phyloP scores from a whole-genome alignment of 2,113 vertebrate species.

The Acanthochromis polyacanthus region DNA sequence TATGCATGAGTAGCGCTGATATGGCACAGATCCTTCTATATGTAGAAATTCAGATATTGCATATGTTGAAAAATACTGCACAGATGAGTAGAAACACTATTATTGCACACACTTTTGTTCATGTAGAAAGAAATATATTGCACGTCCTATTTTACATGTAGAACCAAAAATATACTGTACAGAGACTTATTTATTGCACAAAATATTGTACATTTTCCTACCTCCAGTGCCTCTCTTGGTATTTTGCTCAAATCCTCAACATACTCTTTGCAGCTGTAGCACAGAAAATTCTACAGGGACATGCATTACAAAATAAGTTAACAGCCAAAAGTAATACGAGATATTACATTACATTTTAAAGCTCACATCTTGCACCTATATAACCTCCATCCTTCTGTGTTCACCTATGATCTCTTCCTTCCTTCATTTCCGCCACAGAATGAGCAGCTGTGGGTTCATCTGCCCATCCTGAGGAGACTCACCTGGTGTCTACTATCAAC shows the following conservation, averaged over 20 bases:
- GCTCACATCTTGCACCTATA: constrained; percentile 16
- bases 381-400: constrained; percentile 5
- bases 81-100: too few relatives aligned
- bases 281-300: constrained; percentile 92
- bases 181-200: too few relatives aligned
- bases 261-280: constrained; percentile 94
- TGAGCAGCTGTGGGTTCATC: constrained; percentile 15
- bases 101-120: too few relatives aligned
- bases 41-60: too few relatives aligned
- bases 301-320: background rate
- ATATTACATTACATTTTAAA: background rate
- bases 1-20: too few relatives aligned
- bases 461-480: constrained; percentile 27
- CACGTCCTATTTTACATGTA: too few relatives aligned
- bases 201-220: constrained; percentile 70
- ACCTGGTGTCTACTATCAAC: constrained; percentile 30
- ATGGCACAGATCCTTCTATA: too few relatives aligned
- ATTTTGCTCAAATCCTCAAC: constrained; percentile 95
- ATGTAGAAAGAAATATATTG: too few relatives aligned
- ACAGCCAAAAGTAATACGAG: background rate
- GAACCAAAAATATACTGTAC: too few relatives aligned
- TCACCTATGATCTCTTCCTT: constrained; percentile 42
- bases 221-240: constrained; percentile 85
- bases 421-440: constrained; percentile 15
- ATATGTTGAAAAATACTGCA: too few relatives aligned